Evolutionary conservation across 2,113 vertebrate genomes (phyloP).

Genomic region (Dryoscopus gambensis): DNA sequence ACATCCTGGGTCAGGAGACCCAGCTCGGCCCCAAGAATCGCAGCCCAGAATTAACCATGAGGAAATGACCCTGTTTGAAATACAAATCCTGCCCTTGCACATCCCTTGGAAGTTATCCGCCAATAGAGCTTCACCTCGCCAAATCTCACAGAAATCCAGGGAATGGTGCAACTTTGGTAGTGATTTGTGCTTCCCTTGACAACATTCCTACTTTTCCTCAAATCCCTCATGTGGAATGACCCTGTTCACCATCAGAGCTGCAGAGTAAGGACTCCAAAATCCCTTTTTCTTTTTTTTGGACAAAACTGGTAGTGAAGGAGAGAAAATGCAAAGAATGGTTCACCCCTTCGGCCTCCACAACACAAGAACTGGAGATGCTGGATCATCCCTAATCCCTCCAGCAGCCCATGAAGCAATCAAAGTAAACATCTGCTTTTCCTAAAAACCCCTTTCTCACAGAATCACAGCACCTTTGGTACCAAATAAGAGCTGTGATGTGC

Average conservation of each 20-base stretch:
- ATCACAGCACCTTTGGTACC: background rate
- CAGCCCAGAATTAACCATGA: background rate
- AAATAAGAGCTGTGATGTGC: background rate
- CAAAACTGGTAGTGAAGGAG: background rate
- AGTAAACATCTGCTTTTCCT: background rate
- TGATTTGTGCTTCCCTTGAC: background rate
- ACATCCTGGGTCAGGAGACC: background rate
- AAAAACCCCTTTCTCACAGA: background rate
- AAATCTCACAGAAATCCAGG: background rate
- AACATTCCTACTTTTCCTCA: background rate
- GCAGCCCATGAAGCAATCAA: background rate
- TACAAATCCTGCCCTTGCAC: background rate
- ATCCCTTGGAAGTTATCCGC: background rate
- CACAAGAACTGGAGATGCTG: background rate
- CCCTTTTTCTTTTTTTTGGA: background rate
- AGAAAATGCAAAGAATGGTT: background rate
- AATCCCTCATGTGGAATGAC: background rate
- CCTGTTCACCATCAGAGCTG: background rate
- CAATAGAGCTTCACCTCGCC: background rate
- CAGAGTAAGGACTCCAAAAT: background rate
- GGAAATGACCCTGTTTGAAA: background rate
- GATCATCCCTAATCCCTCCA: background rate
- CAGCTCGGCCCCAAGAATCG: background rate
- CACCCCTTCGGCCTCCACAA: background rate
- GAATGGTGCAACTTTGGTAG: background rate